These are phyloP conservation scores for Cataglyphis cursor DNA, from an alignment of 2,888 invertebrate species.

Conservation along the genomic window DNA sequence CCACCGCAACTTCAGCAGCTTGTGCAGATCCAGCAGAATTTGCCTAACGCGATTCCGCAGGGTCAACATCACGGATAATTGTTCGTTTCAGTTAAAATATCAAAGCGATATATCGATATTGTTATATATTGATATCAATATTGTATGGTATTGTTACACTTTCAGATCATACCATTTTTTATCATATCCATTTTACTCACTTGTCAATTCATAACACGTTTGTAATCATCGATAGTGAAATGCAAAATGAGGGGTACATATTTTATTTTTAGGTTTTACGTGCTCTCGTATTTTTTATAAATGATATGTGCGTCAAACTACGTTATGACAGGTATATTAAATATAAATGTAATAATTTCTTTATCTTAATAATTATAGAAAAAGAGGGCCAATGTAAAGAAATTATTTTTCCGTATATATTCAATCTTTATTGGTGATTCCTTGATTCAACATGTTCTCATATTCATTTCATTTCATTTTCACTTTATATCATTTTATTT, in stretches of 20 bases:
- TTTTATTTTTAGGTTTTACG: not conserved
- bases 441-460: not conserved
- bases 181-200: not conserved
- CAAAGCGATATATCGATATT: not conserved
- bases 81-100: too few relatives aligned
- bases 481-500: not conserved
- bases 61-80: constrained; percentile 35
- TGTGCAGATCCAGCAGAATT: constrained; percentile 67
- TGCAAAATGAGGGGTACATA: not conserved
- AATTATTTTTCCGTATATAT: not conserved
- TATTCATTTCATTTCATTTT: constrained; percentile 10
- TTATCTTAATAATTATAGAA: not conserved
- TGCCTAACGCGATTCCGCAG: constrained; percentile 50
- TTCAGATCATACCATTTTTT: not conserved
- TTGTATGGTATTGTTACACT: not conserved
- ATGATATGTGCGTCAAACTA: not conserved
- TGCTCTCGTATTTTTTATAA: not conserved
- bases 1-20: constrained; percentile 76
- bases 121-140: not conserved
- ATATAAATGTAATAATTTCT: not conserved
- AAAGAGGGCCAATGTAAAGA: not conserved
- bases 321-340: not conserved
- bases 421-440: not conserved
- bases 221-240: not conserved
- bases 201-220: not conserved